These are phyloP conservation scores for Cinclus mexicanus DNA, from an alignment of 2,113 vertebrate species.

Conservation along the genomic window DNA sequence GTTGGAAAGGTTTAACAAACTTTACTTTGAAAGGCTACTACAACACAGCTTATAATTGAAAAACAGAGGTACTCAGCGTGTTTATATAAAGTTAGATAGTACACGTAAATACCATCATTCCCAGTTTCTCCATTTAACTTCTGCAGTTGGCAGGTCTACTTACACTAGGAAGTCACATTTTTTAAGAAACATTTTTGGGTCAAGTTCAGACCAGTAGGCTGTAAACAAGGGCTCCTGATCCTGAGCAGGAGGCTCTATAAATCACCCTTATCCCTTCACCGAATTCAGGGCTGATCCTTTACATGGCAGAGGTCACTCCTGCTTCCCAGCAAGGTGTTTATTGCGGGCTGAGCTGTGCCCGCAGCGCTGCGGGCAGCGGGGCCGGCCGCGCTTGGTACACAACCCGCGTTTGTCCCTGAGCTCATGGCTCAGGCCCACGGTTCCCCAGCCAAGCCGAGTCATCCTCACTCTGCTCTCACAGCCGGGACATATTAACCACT, in stretches of 20 bases:
- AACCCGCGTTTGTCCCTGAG: background rate
- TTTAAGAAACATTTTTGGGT: background rate
- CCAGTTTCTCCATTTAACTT: background rate
- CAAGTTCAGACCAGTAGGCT: background rate
- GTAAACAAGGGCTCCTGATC: background rate
- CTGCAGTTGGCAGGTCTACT: background rate
- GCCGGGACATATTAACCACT: background rate
- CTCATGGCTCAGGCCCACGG: background rate
- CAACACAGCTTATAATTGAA: background rate
- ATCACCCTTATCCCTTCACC: background rate
- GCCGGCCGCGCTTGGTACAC: background rate
- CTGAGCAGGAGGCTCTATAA: background rate
- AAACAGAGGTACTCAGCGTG: background rate
- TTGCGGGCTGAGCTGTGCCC: background rate
- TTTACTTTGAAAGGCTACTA: conserved; percentile 10
- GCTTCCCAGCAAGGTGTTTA: background rate
- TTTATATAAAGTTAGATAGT: background rate
- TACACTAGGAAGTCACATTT: background rate
- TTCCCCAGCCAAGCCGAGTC: conserved; percentile 28
- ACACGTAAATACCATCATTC: background rate
- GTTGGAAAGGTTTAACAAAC: background rate
- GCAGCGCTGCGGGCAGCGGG: background rate
- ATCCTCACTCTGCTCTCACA: background rate
- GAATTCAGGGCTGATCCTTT: background rate
- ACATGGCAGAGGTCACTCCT: background rate